Base-by-base conservation (phyloP, 2,797 vertebrate species). In the Epinephelus awoara region DNA sequence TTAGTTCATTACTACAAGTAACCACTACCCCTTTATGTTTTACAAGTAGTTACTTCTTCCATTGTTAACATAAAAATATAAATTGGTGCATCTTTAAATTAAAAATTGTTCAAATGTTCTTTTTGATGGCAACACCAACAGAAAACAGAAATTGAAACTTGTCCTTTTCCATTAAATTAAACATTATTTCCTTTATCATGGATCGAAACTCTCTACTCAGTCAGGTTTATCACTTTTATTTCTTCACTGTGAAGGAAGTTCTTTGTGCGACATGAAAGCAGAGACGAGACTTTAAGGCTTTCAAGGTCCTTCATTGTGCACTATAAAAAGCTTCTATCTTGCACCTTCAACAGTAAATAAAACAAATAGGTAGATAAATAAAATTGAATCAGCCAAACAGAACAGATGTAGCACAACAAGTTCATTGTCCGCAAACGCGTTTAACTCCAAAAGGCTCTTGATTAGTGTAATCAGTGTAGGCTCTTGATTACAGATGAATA, bases 351-450 rank as follows among this genome's bases (percentile, higher is more conserved):
- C 59, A 10, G 29, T 2, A 6, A 18, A 66, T n/a, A 6, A 46
- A 13, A 13, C 56, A 42, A 46, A 55, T 65, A 55, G 65, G 47
- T 9, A 49, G 65, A 77, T 65, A 29, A 34, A 49, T 38, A 6
- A 61, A 59, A 82, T 77, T 6, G 1, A 64, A 73, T 77, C 38
- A 70, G 6, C 17, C 38, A 21, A n/a, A 25, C 1, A 25, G 29
- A 73, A 23, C 69, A 72, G 15, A 34, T 49, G 56, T 2, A 8
- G 4, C 10, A 67, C 62, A 81, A 6, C 8, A 19, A 5, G 21
- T 2, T 27, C 14, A 2, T 47, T 59, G 61, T 80, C 14, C 3
- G 10, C 25, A 54, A 47, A 78, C 12, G 5, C 11, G 8, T 55
- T 21, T 11, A 52, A 34, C 6, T 1, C 10, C 14, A 6, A 1